phyloP scores from a whole-genome alignment of 2,888 invertebrate species.

The Carcina quercana region DNA sequence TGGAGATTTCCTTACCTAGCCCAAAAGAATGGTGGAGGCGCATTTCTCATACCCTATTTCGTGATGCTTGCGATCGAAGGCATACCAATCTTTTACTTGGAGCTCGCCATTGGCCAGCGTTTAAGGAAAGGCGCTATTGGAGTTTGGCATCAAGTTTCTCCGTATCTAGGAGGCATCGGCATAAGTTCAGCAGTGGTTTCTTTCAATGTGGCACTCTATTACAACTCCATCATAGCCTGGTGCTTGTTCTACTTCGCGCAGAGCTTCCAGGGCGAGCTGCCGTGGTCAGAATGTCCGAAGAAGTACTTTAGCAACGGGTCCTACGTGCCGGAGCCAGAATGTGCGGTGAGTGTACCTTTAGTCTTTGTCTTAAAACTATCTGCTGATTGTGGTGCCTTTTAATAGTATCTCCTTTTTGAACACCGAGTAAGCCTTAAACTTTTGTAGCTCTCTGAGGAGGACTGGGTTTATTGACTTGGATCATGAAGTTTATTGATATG shows the following conservation, averaged over 20 bases:
- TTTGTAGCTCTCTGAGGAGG: no score
- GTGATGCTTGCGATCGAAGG: conserved; percentile 96
- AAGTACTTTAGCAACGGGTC: conserved; percentile 86
- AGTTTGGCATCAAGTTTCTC: conserved; percentile 95
- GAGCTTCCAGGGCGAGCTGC: conserved; percentile 93
- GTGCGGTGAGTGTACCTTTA: conserved; percentile 77
- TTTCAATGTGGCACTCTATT: conserved; percentile 96
- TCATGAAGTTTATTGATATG: no score
- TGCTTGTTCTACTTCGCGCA: conserved; percentile 95
- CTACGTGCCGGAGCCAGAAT: conserved; percentile 86
- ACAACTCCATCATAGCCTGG: conserved; percentile 99
- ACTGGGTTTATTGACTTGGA: no score
- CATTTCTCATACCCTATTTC: conserved; percentile 97
- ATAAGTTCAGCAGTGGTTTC: conserved; percentile 97
- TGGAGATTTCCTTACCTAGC: conserved; percentile 97
- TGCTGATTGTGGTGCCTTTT: no score
- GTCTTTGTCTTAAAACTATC: no score
- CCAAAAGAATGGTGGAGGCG: conserved; percentile 96
- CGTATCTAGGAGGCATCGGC: conserved; percentile 91
- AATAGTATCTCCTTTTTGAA: no score
- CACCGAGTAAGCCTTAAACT: no score
- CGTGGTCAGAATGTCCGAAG: conserved; percentile 94
- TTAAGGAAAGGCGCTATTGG: conserved; percentile 95
- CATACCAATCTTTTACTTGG: conserved; percentile 96
- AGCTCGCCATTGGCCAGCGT: conserved; percentile 95